A percentile compares a stretch with the other conserved stretches of the same genome.
Evolutionary conservation across 2,888 invertebrate genomes (phyloP).

Genomic region (Cloeon dipterum): DNA sequence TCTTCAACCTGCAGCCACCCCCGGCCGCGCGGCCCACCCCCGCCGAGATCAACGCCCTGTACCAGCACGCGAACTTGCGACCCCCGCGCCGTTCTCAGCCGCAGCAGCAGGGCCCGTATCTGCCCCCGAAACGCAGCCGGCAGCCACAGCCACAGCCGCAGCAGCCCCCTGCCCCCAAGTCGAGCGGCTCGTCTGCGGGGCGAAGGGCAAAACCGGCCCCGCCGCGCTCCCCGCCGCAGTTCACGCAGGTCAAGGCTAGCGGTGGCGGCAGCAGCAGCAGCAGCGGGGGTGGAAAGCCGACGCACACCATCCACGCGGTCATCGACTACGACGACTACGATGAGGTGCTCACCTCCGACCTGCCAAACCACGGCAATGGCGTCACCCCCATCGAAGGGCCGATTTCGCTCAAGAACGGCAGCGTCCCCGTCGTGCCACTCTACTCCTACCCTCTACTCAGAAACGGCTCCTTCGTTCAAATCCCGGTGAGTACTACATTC

Average conservation of each 20-base stretch:
- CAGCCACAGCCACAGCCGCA: neutral
- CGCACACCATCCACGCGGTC: constrained; percentile 31
- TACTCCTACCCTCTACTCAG: constrained; percentile 65
- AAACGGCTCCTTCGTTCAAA: constrained; percentile 71
- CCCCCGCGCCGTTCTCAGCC: neutral
- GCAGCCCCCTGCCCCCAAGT: neutral
- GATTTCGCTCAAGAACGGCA: constrained; percentile 64
- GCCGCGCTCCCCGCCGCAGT: neutral
- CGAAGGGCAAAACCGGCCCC: neutral
- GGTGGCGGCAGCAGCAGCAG: too few relatives aligned
- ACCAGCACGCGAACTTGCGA: neutral
- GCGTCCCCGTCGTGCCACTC: constrained; percentile 67
- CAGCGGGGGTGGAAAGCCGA: neutral
- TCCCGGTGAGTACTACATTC: constrained; percentile 71
- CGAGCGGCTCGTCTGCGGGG: neutral
- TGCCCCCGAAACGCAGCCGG: neutral
- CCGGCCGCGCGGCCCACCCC: neutral
- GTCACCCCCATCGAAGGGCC: constrained; percentile 75
- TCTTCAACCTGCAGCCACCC: neutral
- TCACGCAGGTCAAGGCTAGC: neutral
- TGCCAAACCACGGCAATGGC: constrained; percentile 22
- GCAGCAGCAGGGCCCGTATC: constrained; percentile 1
- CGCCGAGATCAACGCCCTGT: neutral
- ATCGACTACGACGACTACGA: constrained; percentile 48
- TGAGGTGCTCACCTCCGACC: constrained; percentile 11